Evolutionary conservation across 2,888 invertebrate genomes (phyloP).

Genomic region (Megastigmus dorsalis): DNA sequence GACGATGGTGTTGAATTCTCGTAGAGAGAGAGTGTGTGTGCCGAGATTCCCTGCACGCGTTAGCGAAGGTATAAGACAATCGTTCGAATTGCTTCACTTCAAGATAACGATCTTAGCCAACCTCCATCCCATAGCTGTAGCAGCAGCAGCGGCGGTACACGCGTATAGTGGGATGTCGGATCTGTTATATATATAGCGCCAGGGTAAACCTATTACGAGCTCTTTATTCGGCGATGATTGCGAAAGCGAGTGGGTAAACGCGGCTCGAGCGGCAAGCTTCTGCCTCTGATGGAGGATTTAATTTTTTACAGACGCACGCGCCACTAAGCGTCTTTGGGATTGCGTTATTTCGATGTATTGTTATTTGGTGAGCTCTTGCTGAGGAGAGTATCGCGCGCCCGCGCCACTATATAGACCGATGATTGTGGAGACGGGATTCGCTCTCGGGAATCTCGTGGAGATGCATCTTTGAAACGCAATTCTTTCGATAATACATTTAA

Average conservation of each 20-base stretch:
- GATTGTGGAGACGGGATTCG: too few species aligned
- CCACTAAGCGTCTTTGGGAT: not conserved
- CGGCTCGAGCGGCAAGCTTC: not conserved
- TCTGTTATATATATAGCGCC: too few species aligned
- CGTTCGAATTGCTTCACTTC: not conserved
- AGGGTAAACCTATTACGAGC: slow-evolving; percentile 38
- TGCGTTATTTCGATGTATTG: not conserved
- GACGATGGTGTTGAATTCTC: slow-evolving; percentile 8
- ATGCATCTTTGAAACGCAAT: too few species aligned
- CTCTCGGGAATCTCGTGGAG: too few species aligned
- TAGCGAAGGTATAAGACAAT: slow-evolving; percentile 30
- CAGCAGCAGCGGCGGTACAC: too few species aligned
- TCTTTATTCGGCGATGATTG: slow-evolving; percentile 36
- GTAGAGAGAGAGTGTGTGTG: not conserved
- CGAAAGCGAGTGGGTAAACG: not conserved
- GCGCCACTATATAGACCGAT: too few species aligned
- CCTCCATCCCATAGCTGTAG: not conserved
- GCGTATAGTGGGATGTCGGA: not conserved
- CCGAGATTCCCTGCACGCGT: not conserved
- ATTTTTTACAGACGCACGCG: not conserved
- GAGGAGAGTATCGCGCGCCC: too few species aligned
- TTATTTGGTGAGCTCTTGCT: too few species aligned
- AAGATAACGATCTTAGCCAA: slow-evolving; percentile 2
- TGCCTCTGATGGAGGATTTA: too few species aligned
- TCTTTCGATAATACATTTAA: too few species aligned